phyloP scores from a whole-genome alignment of 1,140 invertebrate genomes.

The Caerostris extrusa region DNA sequence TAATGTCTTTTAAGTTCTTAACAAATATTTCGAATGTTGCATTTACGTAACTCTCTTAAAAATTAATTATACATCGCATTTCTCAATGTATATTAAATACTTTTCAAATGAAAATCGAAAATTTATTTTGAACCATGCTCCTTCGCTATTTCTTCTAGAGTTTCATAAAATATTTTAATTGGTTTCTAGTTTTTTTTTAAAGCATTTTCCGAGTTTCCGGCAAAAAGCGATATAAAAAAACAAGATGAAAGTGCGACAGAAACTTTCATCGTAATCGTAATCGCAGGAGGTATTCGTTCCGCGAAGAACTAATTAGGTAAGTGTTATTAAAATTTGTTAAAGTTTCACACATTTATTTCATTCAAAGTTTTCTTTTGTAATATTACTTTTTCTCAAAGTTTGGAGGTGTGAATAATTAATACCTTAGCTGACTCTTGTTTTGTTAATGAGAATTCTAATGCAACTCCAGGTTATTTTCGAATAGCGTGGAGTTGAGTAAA shows the following conservation, averaged over 20 bases:
- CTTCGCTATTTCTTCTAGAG: neutral
- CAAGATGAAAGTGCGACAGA: neutral
- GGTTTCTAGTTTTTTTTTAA: neutral
- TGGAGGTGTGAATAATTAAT: slow-evolving; percentile 27
- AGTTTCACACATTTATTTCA: slow-evolving; percentile 36
- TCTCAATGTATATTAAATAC: neutral
- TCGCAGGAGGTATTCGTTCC: neutral
- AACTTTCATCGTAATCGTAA: neutral
- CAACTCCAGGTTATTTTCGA: slow-evolving; percentile 41
- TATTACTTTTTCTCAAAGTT: neutral
- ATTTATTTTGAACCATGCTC: neutral
- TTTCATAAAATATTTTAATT: slow-evolving; percentile 40
- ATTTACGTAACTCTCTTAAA: neutral
- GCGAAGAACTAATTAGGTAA: slow-evolving; percentile 24
- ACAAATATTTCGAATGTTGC: too few species aligned
- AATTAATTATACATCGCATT: neutral
- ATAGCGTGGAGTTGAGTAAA: neutral
- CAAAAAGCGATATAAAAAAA: neutral
- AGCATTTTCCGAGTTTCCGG: neutral
- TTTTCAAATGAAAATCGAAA: neutral
- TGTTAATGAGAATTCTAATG: slow-evolving; percentile 9
- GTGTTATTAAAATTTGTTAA: slow-evolving; percentile 34
- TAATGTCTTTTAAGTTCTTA: too few species aligned
- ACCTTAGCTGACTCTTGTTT: slow-evolving; percentile 7
- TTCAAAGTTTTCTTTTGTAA: neutral